These are phyloP conservation scores for Meliscaeva auricollis DNA, from an alignment of 2,888 invertebrate species.

Conservation along the genomic window DNA sequence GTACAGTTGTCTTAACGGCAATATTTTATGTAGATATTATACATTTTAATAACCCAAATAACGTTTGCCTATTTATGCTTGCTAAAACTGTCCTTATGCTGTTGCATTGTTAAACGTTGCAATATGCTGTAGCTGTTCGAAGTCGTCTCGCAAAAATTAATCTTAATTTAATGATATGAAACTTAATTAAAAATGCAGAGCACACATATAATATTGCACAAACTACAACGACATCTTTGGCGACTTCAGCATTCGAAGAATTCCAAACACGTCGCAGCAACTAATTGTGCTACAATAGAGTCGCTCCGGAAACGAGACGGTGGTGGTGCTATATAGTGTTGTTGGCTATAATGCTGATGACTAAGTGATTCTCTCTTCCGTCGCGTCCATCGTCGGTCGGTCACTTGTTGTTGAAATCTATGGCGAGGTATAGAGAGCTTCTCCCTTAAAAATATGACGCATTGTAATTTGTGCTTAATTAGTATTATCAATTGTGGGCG, in stretches of 20 bases:
- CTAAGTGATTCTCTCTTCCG: slow-evolving; percentile 48
- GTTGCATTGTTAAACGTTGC: slow-evolving; percentile 18
- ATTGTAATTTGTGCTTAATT: slow-evolving; percentile 63
- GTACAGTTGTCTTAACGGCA: too few relatives aligned
- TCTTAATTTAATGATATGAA: slow-evolving; percentile 24
- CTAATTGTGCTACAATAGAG: slow-evolving; percentile 67
- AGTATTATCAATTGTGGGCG: slow-evolving; percentile 72
- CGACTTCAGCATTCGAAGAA: slow-evolving; percentile 52
- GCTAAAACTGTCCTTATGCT: slow-evolving; percentile 22
- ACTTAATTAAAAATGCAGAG: slow-evolving; percentile 65
- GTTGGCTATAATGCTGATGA: slow-evolving; percentile 35
- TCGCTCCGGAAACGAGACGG: slow-evolving; percentile 64
- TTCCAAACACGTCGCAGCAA: slow-evolving; percentile 68
- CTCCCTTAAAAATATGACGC: slow-evolving; percentile 62
- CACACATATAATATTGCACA: slow-evolving; percentile 45
- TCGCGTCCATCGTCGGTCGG: background rate
- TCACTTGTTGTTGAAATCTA: slow-evolving; percentile 37
- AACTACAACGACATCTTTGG: slow-evolving; percentile 40
- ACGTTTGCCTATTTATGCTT: slow-evolving; percentile 14
- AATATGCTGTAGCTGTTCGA: slow-evolving; percentile 26
- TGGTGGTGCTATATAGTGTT: background rate
- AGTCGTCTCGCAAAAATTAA: slow-evolving; percentile 14
- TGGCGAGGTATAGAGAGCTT: slow-evolving; percentile 16
- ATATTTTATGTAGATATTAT: too few relatives aligned
- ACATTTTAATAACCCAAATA: slow-evolving; percentile 29